phyloP scores from a whole-genome alignment of 2,113 vertebrate species.

The Pituophis catenifer region DNA sequence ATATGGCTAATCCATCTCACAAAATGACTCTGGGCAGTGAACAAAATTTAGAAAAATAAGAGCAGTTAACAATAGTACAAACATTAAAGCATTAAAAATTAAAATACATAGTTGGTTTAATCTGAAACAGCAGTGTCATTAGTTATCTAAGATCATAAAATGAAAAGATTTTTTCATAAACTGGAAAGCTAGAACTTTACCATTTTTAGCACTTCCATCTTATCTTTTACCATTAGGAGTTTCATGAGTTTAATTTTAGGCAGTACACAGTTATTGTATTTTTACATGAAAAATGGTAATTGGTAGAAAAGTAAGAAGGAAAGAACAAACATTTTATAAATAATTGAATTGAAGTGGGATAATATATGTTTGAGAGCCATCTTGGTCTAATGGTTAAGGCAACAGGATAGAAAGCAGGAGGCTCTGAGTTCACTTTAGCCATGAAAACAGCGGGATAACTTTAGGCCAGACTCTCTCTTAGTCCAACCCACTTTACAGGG shows the following conservation, averaged over 20 bases:
- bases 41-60: background rate
- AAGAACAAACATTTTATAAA: background rate
- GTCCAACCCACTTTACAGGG: background rate
- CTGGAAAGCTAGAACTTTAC: background rate
- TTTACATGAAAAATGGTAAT: slow-evolving; percentile 2
- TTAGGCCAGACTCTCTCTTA: background rate
- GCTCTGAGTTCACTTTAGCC: background rate
- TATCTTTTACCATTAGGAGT: background rate
- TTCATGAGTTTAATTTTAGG: background rate
- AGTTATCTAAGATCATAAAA: background rate
- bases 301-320: slow-evolving; percentile 1
- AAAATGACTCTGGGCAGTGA: background rate
- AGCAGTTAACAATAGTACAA: background rate
- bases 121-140: background rate
- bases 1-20: background rate
- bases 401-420: background rate
- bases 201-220: background rate
- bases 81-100: background rate
- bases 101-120: background rate
- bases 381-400: background rate
- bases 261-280: background rate
- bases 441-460: background rate
- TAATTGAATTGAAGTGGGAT: background rate
- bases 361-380: background rate
- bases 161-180: background rate